Evolutionary conservation across 2,888 invertebrate species (phyloP).

Genomic region (Vandiemenella viatica): DNA sequence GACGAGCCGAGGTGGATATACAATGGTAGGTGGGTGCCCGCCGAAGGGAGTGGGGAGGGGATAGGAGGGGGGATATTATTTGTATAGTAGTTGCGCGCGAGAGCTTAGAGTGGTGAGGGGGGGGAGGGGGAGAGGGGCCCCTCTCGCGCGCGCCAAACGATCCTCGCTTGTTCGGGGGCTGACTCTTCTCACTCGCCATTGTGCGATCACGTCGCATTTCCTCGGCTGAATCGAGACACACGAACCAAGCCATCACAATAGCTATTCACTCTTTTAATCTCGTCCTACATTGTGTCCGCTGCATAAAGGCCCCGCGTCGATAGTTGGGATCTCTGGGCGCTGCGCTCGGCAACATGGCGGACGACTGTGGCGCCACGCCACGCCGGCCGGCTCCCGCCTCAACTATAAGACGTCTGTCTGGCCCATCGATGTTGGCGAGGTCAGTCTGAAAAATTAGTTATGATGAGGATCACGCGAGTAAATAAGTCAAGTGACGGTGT

Average conservation of each 20-base stretch:
- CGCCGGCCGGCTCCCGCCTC: too few species aligned
- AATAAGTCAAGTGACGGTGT: too few species aligned
- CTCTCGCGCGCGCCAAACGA: constrained; percentile 8
- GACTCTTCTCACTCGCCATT: constrained; percentile 7
- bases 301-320: constrained; percentile 14
- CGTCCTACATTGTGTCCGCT: constrained; percentile 15
- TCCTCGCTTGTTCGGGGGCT: constrained; percentile 11
- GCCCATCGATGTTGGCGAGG: too few species aligned
- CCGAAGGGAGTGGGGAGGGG: background rate
- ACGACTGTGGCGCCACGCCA: too few species aligned
- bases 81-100: constrained; percentile 10
- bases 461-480: too few species aligned
- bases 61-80: constrained; percentile 9
- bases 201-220: constrained; percentile 10
- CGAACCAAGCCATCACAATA: constrained; percentile 14
- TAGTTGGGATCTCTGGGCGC: constrained; percentile 2
- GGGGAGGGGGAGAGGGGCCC: constrained; percentile 4
- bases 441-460: too few species aligned
- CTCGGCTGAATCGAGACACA: constrained; percentile 9
- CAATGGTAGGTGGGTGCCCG: too few species aligned
- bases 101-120: background rate
- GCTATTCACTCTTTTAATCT: constrained; percentile 17
- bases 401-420: too few species aligned
- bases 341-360: too few species aligned
- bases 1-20: background rate